Percentiles rank a stretch among this genome's conserved stretches.
Conservation (phyloP, 1,140 invertebrate genomes). For the Latrodectus geometricus region DNA sequence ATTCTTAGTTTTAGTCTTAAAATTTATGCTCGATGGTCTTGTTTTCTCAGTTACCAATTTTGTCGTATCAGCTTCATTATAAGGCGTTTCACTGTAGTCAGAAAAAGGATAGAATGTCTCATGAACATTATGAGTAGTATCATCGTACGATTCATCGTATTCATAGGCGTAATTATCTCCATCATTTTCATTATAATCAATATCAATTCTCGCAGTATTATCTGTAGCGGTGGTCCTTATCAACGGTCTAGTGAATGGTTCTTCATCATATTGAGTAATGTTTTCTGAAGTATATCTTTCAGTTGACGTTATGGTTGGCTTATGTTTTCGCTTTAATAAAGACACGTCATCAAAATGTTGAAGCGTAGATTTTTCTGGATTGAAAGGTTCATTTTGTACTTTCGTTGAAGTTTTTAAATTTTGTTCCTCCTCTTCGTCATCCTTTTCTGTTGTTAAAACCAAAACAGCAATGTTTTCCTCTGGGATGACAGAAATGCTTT, state of each 20-base stretch:
- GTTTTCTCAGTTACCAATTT: neutral
- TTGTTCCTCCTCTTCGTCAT: neutral
- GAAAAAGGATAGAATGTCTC: constrained; percentile 36
- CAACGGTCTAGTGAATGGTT: neutral
- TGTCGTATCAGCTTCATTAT: constrained; percentile 7
- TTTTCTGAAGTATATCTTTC: neutral
- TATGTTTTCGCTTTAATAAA: constrained; percentile 6
- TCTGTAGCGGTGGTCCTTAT: neutral
- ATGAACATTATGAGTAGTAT: neutral
- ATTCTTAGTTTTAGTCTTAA: neutral
- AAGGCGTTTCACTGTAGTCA: constrained; percentile 18
- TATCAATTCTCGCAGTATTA: neutral
- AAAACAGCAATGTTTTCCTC: constrained; percentile 57
- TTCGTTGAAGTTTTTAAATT: constrained; percentile 2
- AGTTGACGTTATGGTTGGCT: constrained; percentile 23
- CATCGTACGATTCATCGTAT: constrained; percentile 24
- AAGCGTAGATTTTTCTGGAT: neutral
- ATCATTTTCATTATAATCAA: neutral
- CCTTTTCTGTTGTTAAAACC: constrained; percentile 45
- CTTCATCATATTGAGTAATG: neutral
- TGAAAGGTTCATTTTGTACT: neutral
- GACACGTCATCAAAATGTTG: neutral
- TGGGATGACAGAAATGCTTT: constrained; percentile 55
- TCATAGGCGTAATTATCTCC: constrained; percentile 45
- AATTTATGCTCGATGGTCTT: neutral